Evolutionary conservation across 2,113 vertebrate genomes (phyloP).

Genomic region (Hyperopisus bebe): DNA sequence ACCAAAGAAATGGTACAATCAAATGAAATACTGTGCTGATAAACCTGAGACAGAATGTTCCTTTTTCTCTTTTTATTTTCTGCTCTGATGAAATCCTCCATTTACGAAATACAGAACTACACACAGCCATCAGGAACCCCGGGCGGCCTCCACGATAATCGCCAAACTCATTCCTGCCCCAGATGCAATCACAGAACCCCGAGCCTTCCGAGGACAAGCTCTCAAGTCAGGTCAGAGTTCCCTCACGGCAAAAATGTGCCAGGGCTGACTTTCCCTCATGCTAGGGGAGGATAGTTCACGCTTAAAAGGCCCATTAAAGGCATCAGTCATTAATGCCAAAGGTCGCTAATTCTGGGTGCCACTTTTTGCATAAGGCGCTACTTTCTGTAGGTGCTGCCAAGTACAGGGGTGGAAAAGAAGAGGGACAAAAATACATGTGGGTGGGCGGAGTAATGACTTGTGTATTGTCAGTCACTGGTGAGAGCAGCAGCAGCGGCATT

Average conservation of each 20-base stretch:
- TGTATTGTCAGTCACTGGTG: neutral
- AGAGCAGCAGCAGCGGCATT: neutral
- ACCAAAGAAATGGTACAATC: neutral
- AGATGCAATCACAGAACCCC: neutral
- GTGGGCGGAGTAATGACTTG: neutral
- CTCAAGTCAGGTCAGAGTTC: neutral
- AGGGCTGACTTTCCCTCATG: neutral
- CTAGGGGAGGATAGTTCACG: neutral
- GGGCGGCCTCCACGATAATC: neutral
- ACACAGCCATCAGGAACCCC: neutral
- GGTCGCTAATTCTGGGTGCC: neutral
- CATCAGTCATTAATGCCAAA: neutral
- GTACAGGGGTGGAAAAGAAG: neutral
- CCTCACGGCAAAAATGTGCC: neutral
- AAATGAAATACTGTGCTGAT: neutral
- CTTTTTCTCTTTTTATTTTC: neutral
- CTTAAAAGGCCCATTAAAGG: constrained; percentile 3
- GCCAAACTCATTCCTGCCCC: neutral
- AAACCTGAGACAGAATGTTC: neutral
- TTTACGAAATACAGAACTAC: neutral
- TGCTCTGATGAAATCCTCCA: neutral
- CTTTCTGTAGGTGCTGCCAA: neutral
- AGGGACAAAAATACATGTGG: neutral
- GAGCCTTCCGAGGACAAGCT: neutral
- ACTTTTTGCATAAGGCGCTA: neutral